These are phyloP conservation scores for Dermatophagoides farinae DNA, from an alignment of 1,140 invertebrate genomes.

Conservation along the genomic window DNA sequence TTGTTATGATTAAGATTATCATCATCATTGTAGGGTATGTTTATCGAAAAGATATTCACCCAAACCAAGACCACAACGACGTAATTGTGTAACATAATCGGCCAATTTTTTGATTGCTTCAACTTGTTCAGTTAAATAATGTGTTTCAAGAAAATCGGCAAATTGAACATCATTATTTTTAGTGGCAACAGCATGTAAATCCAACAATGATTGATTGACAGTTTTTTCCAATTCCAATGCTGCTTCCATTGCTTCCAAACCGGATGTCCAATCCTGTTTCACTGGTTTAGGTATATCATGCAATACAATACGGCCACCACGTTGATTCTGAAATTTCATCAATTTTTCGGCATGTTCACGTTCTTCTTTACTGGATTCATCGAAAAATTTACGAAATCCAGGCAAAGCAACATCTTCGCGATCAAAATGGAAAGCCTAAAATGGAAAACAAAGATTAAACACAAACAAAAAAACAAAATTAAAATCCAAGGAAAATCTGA, in stretches of 20 bases:
- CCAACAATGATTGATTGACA: constrained; percentile 35
- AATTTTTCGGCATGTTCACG: constrained; percentile 39
- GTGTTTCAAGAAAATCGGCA: constrained; percentile 34
- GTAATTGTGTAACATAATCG: constrained; percentile 36
- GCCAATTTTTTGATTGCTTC: constrained; percentile 38
- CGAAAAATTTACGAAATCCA: constrained; percentile 37
- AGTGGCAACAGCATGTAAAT: constrained; percentile 28
- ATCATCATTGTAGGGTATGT: constrained; percentile 21
- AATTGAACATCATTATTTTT: constrained; percentile 26
- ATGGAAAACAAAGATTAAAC: neutral
- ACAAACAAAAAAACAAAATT: neutral
- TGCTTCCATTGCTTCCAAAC: constrained; percentile 34
- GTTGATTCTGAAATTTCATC: constrained; percentile 39
- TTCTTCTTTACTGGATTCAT: constrained; percentile 37
- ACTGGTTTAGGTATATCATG: constrained; percentile 28
- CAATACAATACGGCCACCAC: constrained; percentile 28
- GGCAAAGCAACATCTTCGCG: constrained; percentile 43
- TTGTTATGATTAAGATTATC: neutral
- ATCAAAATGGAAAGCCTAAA: constrained; percentile 33
- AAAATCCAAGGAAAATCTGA: too few species aligned
- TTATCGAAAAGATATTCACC: constrained; percentile 42
- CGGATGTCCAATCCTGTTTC: constrained; percentile 34
- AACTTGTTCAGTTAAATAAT: constrained; percentile 39
- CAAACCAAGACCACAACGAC: constrained; percentile 36
- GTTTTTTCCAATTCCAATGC: constrained; percentile 38